Base-by-base conservation (phyloP, 2,113 vertebrate species). In the Arvicanthis niloticus region DNA sequence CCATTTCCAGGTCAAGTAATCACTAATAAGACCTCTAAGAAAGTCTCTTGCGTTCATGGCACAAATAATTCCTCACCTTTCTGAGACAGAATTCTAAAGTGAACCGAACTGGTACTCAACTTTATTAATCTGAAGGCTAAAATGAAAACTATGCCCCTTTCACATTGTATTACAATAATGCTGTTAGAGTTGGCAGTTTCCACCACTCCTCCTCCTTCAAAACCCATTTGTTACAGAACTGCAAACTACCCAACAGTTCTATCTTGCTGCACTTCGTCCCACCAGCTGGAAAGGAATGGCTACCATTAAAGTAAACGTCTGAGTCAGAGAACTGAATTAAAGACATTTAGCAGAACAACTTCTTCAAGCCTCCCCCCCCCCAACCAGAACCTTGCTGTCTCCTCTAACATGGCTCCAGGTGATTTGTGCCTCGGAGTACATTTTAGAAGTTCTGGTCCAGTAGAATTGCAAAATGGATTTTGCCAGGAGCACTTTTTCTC, bases 371-470 rank as follows among this genome's bases (percentile, higher is more conserved):
- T 76, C 45, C 19, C 12, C 19, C 40, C 75, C 31, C 89, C 58
- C 65, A 58, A 58, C 77, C 76, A 77, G 73, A 62, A 89, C 86
- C 87, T 91, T 94, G 88, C 75, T 76, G 48, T 92, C 92, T 95
- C 92, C 92, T 92, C 88, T 56, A 97, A 67, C 89, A 70, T 53
- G 40, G 56, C 94, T 96, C 48, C 68, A 81, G 94, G 92, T 94
- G 73, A 93, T 91, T 85, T 97, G 94, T 96, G 76, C 91, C 97
- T 96, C 31, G 48, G 53, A 96, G 78, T 60, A 42, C 73, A 91
- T 97, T 96, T 92, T 65, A 89, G 80, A 93, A 68, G 97, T 98
- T 97, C 92, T 91, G 96, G 92, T 96, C 94, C 98, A 96, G 96
- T 85, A 97, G 96, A 92, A 94, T 92, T 96, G 89, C 82, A 96